Evolutionary conservation across 2,888 invertebrate species (phyloP), one percentile per base, ranked within the genome.

Genomic region (Ophion obscuratus): DNA sequence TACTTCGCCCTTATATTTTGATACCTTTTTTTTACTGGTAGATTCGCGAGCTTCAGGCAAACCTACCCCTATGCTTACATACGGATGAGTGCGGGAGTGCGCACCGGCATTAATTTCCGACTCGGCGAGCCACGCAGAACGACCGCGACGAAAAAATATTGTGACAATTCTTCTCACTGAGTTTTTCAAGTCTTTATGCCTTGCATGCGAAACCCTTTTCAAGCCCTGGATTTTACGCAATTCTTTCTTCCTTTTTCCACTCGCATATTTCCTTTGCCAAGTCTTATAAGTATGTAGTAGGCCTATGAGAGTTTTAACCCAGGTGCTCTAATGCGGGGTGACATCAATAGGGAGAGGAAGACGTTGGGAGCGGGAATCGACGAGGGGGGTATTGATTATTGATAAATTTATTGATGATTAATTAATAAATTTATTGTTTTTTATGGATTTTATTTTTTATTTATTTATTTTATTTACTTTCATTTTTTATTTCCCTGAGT

Each of bases 51-150:
- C 78, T 44, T 79, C 31, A 57, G 70, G 53, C 53, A 68, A 31
- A 57, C 31, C 59, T 80, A 84, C 44, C 67, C 75, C 36, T 59
- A 47, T 31, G 47, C 53, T 67, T 53, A 44, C 27, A 31, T 17
- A 44, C 62, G 53, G 40, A 75, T 75, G n/a, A 47, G 64, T 68
- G 74, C 57, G 78, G 64, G 59, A 79, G 70, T 79, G 82, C 66
- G 80, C 80, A 86, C 83, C 83, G 62, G 76, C 73, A 75, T 83
- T 83, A 86, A 86, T 83, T 83, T 86, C 80, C 85, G 86, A 77
- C 77, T 80, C 70, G 83, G 75, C 64, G 86, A 83, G 76, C 67
- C 62, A 61, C 62, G 76, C 40, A 57, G 78, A 79, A 77, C 31
- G 59, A 74, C 76, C 83, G 83, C 66, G 62, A 82, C 79, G 71